phyloP scores from a whole-genome alignment of 92 coral and sea anemone species.

The Scolanthus callimorphus region DNA sequence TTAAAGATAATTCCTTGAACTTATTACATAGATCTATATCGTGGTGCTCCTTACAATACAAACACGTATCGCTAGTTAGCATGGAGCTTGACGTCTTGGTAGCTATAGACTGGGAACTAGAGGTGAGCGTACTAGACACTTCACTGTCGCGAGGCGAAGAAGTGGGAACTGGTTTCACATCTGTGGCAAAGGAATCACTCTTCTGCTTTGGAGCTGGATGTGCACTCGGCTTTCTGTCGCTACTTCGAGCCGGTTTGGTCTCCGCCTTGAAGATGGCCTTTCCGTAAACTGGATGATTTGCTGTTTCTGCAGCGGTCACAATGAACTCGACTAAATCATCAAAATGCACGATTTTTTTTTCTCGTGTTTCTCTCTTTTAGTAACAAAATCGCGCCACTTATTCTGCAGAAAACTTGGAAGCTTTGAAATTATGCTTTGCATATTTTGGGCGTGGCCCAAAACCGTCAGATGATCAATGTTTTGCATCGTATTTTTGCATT shows the following conservation, averaged over 20 bases:
- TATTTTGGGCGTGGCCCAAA: conserved; percentile 48
- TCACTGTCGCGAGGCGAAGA: neutral
- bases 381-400: conserved; percentile 45
- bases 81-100: neutral
- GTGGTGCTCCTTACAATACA: conserved; percentile 25
- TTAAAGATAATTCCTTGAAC: conserved; percentile 23
- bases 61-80: conserved; percentile 3
- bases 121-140: neutral
- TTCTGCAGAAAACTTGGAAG: conserved; percentile 37
- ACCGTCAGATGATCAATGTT: conserved; percentile 28
- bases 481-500: conserved; percentile 43
- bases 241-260: neutral
- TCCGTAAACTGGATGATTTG: conserved; percentile 44
- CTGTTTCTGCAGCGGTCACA: conserved; percentile 42
- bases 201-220: conserved; percentile 1
- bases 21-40: conserved; percentile 43
- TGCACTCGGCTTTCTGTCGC: conserved; percentile 4
- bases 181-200: conserved; percentile 28
- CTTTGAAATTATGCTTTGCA: conserved; percentile 41
- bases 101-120: neutral
- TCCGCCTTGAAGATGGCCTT: conserved; percentile 1
- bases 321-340: conserved; percentile 43
- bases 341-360: conserved; percentile 5
- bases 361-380: conserved; percentile 12
- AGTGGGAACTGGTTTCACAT: neutral